phyloP scores from a whole-genome alignment of 2,113 vertebrate species.

The Xerus inauris region DNA sequence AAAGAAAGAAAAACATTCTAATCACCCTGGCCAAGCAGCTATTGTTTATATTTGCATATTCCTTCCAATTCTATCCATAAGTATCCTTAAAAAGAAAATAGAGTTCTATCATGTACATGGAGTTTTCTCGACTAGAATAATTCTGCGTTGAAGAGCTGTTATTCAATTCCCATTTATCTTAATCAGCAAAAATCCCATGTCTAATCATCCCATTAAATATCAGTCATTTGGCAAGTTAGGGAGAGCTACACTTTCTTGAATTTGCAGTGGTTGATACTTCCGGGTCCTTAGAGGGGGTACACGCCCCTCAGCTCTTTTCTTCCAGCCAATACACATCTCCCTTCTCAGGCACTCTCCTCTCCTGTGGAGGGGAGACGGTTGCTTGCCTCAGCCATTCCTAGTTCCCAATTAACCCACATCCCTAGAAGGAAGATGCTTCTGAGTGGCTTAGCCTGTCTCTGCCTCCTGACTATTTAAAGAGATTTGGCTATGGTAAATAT shows the following conservation, averaged over 20 bases:
- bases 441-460: not conserved
- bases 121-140: slow-evolving; percentile 48
- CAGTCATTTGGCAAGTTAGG: not conserved
- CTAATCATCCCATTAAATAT: slow-evolving; percentile 61
- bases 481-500: not conserved
- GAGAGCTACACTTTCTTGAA: not conserved
- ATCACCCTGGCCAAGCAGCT: not conserved
- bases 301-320: not conserved
- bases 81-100: not conserved
- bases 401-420: not conserved
- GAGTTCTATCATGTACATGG: not conserved
- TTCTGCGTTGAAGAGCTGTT: slow-evolving; percentile 2
- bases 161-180: slow-evolving; percentile 58
- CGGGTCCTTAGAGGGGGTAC: not conserved
- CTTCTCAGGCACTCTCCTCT: not conserved
- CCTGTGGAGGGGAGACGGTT: too few relatives aligned
- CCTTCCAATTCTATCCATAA: slow-evolving; percentile 24
- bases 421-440: not conserved
- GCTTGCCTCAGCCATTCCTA: not conserved
- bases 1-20: slow-evolving; percentile 36
- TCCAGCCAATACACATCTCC: too few relatives aligned
- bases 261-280: not conserved
- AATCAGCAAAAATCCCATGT: slow-evolving; percentile 46
- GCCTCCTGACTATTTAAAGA: slow-evolving; percentile 20
- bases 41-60: slow-evolving; percentile 60